These are phyloP conservation scores for Myotis lucifugus DNA, from an alignment of 2,113 vertebrate species.

Conservation along the genomic window DNA sequence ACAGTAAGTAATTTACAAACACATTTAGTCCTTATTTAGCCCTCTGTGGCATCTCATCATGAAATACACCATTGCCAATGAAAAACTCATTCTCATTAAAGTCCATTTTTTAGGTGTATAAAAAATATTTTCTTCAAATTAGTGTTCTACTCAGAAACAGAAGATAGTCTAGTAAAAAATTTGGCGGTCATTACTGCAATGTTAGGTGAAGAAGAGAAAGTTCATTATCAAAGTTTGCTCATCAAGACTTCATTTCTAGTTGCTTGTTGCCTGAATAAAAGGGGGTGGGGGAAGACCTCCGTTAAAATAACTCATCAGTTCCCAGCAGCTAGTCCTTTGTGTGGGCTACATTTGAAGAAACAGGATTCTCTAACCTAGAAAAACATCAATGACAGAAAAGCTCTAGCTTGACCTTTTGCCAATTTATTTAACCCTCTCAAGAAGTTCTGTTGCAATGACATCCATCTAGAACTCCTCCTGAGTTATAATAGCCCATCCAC, in stretches of 20 bases:
- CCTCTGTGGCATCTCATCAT: neutral
- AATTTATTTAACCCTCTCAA: neutral
- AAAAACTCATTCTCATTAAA: constrained; percentile 29
- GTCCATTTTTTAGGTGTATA: neutral
- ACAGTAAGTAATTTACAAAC: constrained; percentile 43
- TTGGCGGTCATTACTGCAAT: neutral
- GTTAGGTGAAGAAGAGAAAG: neutral
- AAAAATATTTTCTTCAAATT: constrained; percentile 20
- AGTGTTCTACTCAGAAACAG: neutral
- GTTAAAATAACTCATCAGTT: neutral
- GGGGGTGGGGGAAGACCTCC: neutral
- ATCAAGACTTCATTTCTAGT: neutral
- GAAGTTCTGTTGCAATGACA: neutral
- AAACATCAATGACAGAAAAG: neutral
- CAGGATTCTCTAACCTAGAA: neutral
- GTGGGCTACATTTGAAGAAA: neutral
- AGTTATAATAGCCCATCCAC: neutral
- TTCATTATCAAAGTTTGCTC: neutral
- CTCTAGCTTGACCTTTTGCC: neutral
- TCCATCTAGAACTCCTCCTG: neutral
- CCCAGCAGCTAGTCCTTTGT: neutral
- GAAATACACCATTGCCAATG: constrained; percentile 12
- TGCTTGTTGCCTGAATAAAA: neutral
- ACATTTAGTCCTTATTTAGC: constrained; percentile 13
- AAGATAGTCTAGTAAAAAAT: neutral